Percentiles rank a stretch among this genome's conserved stretches.
These are phyloP conservation scores for zebrafish (Danio rerio) DNA, from an alignment of 2,113 vertebrate species.

Conservation along the genomic window GRCz12tu NC_133180.1:19175501-19176000, in stretches of 20 bases:
- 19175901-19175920: conserved; percentile 9
- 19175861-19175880: background rate
- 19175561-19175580: background rate
- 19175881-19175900: background rate
- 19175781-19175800: conserved; percentile 13
- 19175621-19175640: background rate
- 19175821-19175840: background rate
- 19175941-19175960: background rate
- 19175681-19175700: conserved; percentile 20
- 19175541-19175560: background rate
- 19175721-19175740: conserved; percentile 12
- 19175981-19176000: conserved; percentile 19
- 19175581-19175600: background rate
- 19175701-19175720: background rate
- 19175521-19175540: background rate
- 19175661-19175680: conserved; percentile 18
- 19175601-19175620: background rate
- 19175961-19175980: conserved; percentile 44
- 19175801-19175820: conserved; percentile 11
- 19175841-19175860: background rate
- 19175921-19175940: conserved; percentile 17
- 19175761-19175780: conserved; percentile 17
- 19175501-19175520: too few species aligned
- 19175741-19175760: conserved; percentile 28
- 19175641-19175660: conserved; percentile 7